Conservation (phyloP, 30 jellyfish, hydroid and myxozoan genomes). For the Turritopsis dohrnii region DNA sequence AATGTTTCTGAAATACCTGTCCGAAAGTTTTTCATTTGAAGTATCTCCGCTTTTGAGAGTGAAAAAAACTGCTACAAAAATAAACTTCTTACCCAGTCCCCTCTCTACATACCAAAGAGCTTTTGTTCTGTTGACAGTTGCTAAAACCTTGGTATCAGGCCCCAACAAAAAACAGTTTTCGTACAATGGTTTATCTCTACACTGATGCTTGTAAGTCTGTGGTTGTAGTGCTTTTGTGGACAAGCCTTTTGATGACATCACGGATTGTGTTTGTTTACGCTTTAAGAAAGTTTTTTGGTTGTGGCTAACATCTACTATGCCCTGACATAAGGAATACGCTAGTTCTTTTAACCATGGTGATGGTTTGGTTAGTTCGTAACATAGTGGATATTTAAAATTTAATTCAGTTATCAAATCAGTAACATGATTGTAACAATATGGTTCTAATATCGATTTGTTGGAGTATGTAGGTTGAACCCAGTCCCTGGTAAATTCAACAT, state of each 20-base stretch:
- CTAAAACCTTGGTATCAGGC: constrained; percentile 71
- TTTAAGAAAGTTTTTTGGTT: not conserved
- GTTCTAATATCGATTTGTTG: not conserved
- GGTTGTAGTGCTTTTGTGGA: constrained; percentile 20
- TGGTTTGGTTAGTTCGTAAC: constrained; percentile 10
- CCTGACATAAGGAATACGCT: constrained; percentile 71
- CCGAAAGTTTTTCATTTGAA: too few relatives aligned
- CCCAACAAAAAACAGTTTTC: constrained; percentile 79
- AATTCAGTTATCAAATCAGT: constrained; percentile 2
- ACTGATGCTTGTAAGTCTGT: constrained; percentile 27
- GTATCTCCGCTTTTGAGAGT: too few relatives aligned
- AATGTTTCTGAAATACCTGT: too few relatives aligned
- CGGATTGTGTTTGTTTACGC: constrained; percentile 10
- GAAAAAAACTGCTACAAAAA: too few relatives aligned
- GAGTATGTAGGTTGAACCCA: not conserved
- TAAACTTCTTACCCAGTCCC: constrained; percentile 55
- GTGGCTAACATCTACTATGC: constrained; percentile 52
- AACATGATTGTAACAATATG: not conserved
- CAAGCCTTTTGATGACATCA: constrained; percentile 38
- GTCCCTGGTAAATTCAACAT: not conserved
- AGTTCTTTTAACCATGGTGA: constrained; percentile 22
- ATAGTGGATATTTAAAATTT: not conserved
- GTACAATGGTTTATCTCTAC: constrained; percentile 72
- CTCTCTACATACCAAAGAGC: constrained; percentile 73
- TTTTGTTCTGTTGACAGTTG: constrained; percentile 72